Base-by-base conservation (phyloP, 1,140 invertebrate genomes). In the Sesamia nonagrioides region DNA sequence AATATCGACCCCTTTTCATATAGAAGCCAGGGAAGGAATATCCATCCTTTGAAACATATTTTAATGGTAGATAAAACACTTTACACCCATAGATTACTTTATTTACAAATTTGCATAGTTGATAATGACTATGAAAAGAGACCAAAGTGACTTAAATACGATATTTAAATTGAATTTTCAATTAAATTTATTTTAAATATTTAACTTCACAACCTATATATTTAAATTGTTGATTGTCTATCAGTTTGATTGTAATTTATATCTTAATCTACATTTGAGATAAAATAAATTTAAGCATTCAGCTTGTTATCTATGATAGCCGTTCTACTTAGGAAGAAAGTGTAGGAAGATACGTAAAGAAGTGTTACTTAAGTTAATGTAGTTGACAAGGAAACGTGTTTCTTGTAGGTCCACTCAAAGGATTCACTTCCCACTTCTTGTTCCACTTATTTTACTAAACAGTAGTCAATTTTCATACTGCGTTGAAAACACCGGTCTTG, bases 31-130 rank as follows among this genome's bases (percentile, higher is more conserved):
- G 45, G 48, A 37, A 76, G 54, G 48, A 37, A 79, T 79, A 48
- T 84, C 84, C 83, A 72, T 58, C 72, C 27, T 82, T 78, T 56
- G 27, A 52, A 56, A 18, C 50, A 79, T 61, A 58, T 27, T 58
- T 11, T 37, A 77, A 83, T 78, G 17, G 56, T 66, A 17, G 82
- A 86, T 86, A 88, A 86, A 84, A 54, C 76, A 77, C 75, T 82
- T 81, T 83, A 83, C 73, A 80, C 54, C 79, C 42, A 60, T 77
- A 83, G 80, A 88, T 88, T 88, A 85, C 78, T 33, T 85, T 86
- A 86, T 86, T 82, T 63, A 82, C 84, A 40, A 76, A 58, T 21
- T 13, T 82, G 45, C 72, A 82, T 68, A 79, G 77, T n/a, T 78
- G 68, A 82, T 66, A 77, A 79, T 60, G 79, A 40, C 2, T 6